Conservation (phyloP, 2,113 vertebrate species). For the Lota lota region DNA sequence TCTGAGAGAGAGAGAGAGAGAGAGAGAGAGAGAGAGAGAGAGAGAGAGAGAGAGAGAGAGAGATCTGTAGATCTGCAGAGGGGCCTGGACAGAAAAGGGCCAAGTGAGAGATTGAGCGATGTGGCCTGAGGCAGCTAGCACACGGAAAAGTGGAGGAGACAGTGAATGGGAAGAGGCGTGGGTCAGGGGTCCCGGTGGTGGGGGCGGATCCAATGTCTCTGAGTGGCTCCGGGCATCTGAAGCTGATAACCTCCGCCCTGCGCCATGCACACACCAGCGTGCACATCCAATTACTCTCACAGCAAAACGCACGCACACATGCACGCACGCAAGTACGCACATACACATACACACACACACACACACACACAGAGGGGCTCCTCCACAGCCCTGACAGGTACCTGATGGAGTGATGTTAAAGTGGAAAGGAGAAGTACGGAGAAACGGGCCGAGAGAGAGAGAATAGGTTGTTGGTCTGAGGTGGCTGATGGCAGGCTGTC, state of each 20-base stretch:
- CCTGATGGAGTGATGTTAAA: background rate
- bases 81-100: slow-evolving; percentile 50
- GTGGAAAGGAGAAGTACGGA: too few species aligned
- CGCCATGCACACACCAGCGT: background rate
- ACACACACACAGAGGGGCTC: background rate
- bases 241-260: slow-evolving; percentile 17
- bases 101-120: slow-evolving; percentile 57
- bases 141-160: background rate
- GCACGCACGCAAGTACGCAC: background rate
- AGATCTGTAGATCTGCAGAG: slow-evolving; percentile 33
- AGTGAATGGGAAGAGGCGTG: slow-evolving; percentile 17
- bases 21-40: slow-evolving; percentile 53
- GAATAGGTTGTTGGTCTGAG: too few species aligned
- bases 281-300: background rate
- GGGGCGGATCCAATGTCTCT: background rate
- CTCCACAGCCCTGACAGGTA: background rate
- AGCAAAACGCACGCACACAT: background rate
- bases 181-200: background rate
- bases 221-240: slow-evolving; percentile 33
- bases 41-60: slow-evolving; percentile 10
- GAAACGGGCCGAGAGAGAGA: too few species aligned
- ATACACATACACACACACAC: background rate
- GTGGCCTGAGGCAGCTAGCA: slow-evolving; percentile 14
- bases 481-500: too few species aligned
- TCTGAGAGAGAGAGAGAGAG: slow-evolving; percentile 38